Percentiles rank a stretch among this genome's conserved stretches.
phyloP scores from a whole-genome alignment of 2,797 vertebrate species.

The Parotocinclus haroldoi region DNA sequence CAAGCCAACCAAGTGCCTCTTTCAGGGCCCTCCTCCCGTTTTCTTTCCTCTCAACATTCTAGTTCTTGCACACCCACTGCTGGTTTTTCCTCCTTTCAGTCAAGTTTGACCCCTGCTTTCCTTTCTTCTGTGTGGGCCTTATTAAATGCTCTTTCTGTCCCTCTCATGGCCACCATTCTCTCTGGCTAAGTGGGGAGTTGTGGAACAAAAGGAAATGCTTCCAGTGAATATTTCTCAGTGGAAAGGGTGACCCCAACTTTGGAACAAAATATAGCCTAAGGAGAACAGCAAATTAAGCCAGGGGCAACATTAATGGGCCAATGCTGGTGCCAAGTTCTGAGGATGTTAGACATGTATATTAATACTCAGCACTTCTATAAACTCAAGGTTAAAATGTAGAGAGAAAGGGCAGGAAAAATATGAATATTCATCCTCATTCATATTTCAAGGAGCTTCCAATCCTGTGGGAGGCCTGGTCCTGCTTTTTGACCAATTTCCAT shows the following conservation, averaged over 20 bases:
- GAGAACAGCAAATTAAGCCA: constrained; percentile 91
- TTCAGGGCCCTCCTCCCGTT: constrained; percentile 36
- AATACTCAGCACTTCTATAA: constrained; percentile 95
- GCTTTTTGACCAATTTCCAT: constrained; percentile 93
- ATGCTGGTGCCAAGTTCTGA: constrained; percentile 72
- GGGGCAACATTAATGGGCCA: constrained; percentile 83
- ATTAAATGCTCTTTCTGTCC: constrained; percentile 73
- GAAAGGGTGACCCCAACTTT: constrained; percentile 76
- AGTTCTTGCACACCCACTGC: constrained; percentile 59
- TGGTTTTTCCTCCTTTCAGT: constrained; percentile 66
- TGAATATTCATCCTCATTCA: constrained; percentile 99
- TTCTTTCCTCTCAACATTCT: constrained; percentile 50
- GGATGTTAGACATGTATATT: constrained; percentile 94
- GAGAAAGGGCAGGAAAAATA: constrained; percentile 67
- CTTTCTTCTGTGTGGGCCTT: constrained; percentile 73
- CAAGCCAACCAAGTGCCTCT: constrained; percentile 23
- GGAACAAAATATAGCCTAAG: constrained; percentile 73
- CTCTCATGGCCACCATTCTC: constrained; percentile 46
- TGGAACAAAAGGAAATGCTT: constrained; percentile 71
- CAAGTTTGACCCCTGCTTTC: constrained; percentile 74
- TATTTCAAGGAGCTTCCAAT: constrained; percentile 97
- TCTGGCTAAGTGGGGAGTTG: constrained; percentile 68
- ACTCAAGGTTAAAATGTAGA: constrained; percentile 58
- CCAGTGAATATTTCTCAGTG: constrained; percentile 59
- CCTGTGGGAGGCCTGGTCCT: constrained; percentile 80